These are phyloP conservation scores for Esperia sulphurella DNA, from an alignment of 2,888 invertebrate genomes.

Conservation along the genomic window DNA sequence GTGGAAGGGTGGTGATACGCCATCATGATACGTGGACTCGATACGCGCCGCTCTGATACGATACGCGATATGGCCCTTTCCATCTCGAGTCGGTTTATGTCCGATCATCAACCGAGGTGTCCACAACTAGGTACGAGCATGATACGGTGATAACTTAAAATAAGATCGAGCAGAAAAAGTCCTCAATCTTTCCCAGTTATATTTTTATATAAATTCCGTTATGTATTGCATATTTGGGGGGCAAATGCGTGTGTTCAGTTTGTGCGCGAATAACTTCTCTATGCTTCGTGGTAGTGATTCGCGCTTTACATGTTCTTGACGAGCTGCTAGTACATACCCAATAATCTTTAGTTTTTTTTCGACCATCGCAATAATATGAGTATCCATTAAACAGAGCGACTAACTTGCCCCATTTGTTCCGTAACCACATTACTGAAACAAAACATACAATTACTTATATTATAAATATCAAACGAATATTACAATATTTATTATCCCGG, in stretches of 20 bases:
- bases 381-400: conserved; percentile 12
- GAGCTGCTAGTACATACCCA: background rate
- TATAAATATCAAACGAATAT: too few relatives aligned
- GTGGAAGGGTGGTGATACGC: too few relatives aligned
- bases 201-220: background rate
- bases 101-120: too few relatives aligned
- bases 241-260: background rate
- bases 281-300: background rate
- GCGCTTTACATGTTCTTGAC: background rate
- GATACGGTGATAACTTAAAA: too few relatives aligned
- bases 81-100: too few relatives aligned
- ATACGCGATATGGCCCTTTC: too few relatives aligned
- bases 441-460: too few relatives aligned
- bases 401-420: background rate
- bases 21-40: too few relatives aligned
- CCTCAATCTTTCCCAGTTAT: background rate
- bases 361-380: conserved; percentile 4
- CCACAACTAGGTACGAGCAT: too few relatives aligned
- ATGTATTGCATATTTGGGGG: background rate
- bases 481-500: too few relatives aligned
- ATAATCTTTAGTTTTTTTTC: background rate
- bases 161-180: too few relatives aligned
- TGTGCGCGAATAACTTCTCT: background rate
- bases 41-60: too few relatives aligned
- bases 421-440: background rate